These are phyloP conservation scores for Mantis religiosa DNA, from an alignment of 2,888 invertebrate species.

Conservation along the genomic window DNA sequence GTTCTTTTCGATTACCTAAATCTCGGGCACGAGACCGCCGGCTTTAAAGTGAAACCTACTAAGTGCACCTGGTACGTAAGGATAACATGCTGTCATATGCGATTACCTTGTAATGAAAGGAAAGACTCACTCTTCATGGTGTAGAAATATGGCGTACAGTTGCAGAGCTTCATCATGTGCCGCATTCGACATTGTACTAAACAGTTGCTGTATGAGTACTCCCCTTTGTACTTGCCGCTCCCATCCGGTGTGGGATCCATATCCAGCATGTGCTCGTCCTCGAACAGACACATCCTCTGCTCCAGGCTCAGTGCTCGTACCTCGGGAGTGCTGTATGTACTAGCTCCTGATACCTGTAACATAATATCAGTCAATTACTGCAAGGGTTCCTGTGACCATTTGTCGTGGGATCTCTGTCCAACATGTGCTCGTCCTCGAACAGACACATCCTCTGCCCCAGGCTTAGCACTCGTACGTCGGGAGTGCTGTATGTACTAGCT, in stretches of 20 bases:
- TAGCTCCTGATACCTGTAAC: conserved; percentile 25
- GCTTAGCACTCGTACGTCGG: conserved; percentile 18
- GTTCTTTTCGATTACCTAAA: too few species aligned
- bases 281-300: conserved; percentile 30
- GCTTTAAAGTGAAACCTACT: too few species aligned
- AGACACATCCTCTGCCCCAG: conserved; percentile 28
- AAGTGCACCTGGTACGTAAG: too few species aligned
- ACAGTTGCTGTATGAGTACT: conserved; percentile 30
- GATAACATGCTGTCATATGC: too few species aligned
- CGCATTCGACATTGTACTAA: conserved; percentile 28
- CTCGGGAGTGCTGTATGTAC: conserved; percentile 26
- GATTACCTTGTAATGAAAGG: not conserved
- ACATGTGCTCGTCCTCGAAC: conserved; percentile 26
- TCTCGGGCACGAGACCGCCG: too few species aligned
- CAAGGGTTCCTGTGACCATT: not conserved
- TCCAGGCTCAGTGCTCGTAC: conserved; percentile 22
- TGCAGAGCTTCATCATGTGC: conserved; percentile 28
- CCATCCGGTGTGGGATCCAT: not conserved
- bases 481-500: conserved; percentile 27
- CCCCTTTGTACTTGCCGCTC: not conserved
- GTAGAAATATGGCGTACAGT: conserved; percentile 31
- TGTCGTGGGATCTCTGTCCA: conserved; percentile 1
- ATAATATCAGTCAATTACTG: conserved; percentile 30
- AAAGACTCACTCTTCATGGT: not conserved
- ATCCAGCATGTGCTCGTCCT: conserved; percentile 22